Evolutionary conservation across 2,113 vertebrate genomes (phyloP).

Genomic region (Pseudorhombus dupliciocellatus): DNA sequence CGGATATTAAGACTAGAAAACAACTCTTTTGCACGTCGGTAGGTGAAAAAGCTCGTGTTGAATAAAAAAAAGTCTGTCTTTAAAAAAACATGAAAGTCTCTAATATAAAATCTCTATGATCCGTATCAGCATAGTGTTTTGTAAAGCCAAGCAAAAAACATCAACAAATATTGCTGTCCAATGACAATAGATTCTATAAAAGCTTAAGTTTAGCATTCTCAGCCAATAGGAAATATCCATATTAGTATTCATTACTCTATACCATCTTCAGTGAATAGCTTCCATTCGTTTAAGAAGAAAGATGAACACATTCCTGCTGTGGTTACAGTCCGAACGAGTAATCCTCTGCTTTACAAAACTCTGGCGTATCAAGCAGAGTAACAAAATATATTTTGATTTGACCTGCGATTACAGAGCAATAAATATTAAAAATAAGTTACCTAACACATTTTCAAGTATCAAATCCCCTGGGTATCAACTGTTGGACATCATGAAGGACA

Average conservation of each 20-base stretch:
- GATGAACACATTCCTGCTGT: constrained; percentile 5
- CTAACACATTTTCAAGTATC: constrained; percentile 77
- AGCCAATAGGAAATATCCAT: constrained; percentile 9
- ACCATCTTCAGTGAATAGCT: constrained; percentile 24
- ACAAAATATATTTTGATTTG: constrained; percentile 51
- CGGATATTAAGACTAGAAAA: constrained; percentile 37
- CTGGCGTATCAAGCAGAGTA: constrained; percentile 21
- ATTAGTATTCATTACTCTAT: constrained; percentile 11
- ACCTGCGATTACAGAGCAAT: constrained; percentile 66
- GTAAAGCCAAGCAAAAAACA: constrained; percentile 37
- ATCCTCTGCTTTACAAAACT: constrained; percentile 24
- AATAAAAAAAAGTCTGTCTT: constrained; percentile 41
- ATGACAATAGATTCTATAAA: constrained; percentile 8
- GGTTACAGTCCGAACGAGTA: constrained; percentile 8
- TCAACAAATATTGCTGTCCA: constrained; percentile 39
- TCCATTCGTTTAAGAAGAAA: constrained; percentile 8
- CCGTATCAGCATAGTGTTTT: constrained; percentile 38
- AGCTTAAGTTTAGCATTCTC: constrained; percentile 12
- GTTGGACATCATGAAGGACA: constrained; percentile 41
- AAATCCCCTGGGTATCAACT: constrained; percentile 37
- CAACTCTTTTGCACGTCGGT: not conserved
- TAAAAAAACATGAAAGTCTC: constrained; percentile 51
- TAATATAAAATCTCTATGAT: constrained; percentile 52
- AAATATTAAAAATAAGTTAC: constrained; percentile 81
- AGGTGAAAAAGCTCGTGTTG: constrained; percentile 19